Evolutionary conservation across 2,888 invertebrate species (phyloP), one percentile per base, ranked within the genome.

Genomic region (Sylvicola cinctus): DNA sequence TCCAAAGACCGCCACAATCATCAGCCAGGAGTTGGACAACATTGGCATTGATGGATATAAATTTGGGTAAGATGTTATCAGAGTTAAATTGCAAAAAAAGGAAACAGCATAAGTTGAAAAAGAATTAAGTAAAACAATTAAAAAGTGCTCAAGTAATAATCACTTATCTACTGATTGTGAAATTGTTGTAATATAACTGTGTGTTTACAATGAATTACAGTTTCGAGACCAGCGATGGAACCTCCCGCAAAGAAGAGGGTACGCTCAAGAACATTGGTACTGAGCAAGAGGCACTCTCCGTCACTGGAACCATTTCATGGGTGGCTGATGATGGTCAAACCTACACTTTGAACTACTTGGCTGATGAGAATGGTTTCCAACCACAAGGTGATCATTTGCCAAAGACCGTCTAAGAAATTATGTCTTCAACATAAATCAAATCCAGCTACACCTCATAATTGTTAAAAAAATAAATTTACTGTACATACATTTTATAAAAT

Each of bases 11-110:
- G 54, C 51, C 7, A 42, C 46, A 34, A 46, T 52, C 31, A 28
- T 52, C 10, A 49, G 46, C 25, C 44, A 40, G 13, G 49, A 51
- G 11, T 56, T 60, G 33, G 65, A 72, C 49, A 72, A 72, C 40
- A 61, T 62, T 41, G 70, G 68, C 33, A 48, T 65, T 16, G 65
- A 65, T 42, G 57, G 63, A 33, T 73, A 70, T 52, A 64, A 56
- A 41, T 72, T 66, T 43, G 61, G 58, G 68, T 68, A 57, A 62
- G 49, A 45, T 25, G 23, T 17, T 25, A 8, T 25, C 25, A 25
- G n/a, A n/a, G n/a, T n/a, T n/a, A n/a, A n/a, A n/a, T n/a, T n/a
- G n/a, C n/a, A n/a, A n/a, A n/a, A n/a, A n/a, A n/a, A n/a, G n/a
- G n/a, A n/a, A n/a, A n/a, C n/a, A n/a, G n/a, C n/a, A n/a, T n/a